Base-by-base conservation (phyloP, 2,888 invertebrate species). In the Pristionchus fissidentatus region DNA sequence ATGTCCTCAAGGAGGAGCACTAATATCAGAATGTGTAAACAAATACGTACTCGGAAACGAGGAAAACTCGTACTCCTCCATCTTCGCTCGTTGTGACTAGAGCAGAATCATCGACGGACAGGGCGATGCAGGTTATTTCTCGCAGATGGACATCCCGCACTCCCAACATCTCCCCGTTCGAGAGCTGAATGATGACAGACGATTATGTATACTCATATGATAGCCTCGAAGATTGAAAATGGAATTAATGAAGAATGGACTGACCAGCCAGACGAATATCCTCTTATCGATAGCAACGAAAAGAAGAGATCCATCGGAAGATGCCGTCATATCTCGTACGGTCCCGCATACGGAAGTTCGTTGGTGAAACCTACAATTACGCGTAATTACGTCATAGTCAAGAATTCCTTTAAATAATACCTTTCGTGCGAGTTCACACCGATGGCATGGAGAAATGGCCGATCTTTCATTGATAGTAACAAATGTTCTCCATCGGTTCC, bases 71-170 rank as follows among this genome's bases (percentile, higher is more conserved):
- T 32, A 90, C 83, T 4, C 85, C 84, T 49, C 90, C 90, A 83
- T 90, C 90, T 57, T 86, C 85, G 13, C 89, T 87, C 13, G 87
- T 84, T 8, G 88, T 85, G 49, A 88, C 85, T 52, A 90, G 80
- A 81, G 87, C 84, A 2, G 88, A 86, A 49, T 88, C 89, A 73
- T 90, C 89, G 19, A 86, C 83, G 0, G 89, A 87, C 3, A 90
- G 79, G 22, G 60, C 85, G 15, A 90, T 75, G 46, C 83, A 83
- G 4, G 87, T 86, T 26, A 90, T 87, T 29, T 84, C 81, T 70
- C 90, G 90, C 79, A 90, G 89, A 84, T 90, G 89, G 26, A 87
- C 90, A 70, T 90, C 89, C 29, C 85, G 84, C 1, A 88, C 86
- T 1, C 89, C 85, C 22, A 89, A 70, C 22, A 91, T 84, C 70